These are phyloP conservation scores for Nicator chloris DNA, from an alignment of 2,113 vertebrate species.

Conservation along the genomic window DNA sequence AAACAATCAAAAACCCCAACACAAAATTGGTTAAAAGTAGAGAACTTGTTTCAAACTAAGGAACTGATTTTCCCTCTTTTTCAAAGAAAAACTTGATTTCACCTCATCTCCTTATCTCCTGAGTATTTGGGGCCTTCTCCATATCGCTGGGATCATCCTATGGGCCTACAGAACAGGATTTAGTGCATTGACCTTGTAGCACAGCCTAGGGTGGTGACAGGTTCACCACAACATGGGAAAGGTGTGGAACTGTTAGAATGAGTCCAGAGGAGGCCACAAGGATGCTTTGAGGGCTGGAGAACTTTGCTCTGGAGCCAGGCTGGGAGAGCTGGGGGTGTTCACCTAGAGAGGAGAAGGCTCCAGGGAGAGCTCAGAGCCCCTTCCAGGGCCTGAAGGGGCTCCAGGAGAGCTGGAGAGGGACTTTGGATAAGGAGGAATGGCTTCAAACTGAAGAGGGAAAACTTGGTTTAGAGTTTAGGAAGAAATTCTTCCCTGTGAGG, in stretches of 20 bases:
- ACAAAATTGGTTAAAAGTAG: neutral
- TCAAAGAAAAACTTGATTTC: neutral
- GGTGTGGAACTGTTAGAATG: neutral
- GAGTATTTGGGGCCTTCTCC: neutral
- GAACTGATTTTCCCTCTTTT: neutral
- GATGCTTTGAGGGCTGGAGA: neutral
- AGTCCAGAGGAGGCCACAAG: accelerated
- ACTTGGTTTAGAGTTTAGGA: neutral
- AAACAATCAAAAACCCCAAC: neutral
- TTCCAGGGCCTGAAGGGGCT: neutral
- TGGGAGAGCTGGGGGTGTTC: accelerated
- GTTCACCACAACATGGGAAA: neutral
- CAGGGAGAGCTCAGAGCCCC: neutral
- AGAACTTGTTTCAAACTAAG: neutral
- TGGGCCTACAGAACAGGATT: accelerated
- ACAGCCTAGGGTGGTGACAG: no score
- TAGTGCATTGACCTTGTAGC: no score
- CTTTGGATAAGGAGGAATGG: neutral
- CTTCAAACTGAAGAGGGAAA: neutral
- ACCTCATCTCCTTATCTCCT: neutral
- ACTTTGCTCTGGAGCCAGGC: neutral
- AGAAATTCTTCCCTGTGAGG: neutral
- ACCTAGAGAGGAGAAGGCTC: neutral
- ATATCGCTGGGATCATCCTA: neutral
- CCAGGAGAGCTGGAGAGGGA: neutral